Percentiles rank a stretch among this genome's conserved stretches.
Conservation (phyloP, 1,140 invertebrate species). For the Saccostrea echinata region DNA sequence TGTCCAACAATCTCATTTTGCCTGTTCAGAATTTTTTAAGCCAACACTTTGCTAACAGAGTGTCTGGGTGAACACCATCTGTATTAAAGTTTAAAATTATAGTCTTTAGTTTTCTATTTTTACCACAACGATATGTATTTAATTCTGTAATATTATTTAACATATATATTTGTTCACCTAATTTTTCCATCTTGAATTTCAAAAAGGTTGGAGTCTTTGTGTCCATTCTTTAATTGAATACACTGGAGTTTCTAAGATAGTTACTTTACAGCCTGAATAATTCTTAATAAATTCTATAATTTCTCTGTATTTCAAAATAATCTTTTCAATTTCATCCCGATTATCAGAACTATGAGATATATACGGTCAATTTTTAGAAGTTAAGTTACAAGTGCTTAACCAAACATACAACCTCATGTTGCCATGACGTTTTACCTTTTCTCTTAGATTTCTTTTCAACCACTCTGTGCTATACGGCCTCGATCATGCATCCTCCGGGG, state of each 20-base stretch:
- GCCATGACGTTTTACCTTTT: background rate
- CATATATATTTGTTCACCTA: too few relatives aligned
- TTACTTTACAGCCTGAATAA: constrained; percentile 7
- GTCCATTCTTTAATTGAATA: constrained; percentile 41
- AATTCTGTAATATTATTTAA: too few relatives aligned
- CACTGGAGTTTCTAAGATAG: constrained; percentile 3
- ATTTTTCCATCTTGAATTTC: constrained; percentile 3
- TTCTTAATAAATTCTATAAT: constrained; percentile 9
- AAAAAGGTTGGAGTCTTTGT: constrained; percentile 9
- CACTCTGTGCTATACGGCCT: too few relatives aligned
- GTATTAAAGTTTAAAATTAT: too few relatives aligned
- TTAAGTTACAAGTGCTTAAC: constrained; percentile 51
- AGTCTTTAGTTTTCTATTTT: too few relatives aligned
- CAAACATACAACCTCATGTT: constrained; percentile 49
- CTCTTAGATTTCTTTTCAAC: constrained; percentile 7
- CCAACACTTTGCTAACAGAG: too few relatives aligned
- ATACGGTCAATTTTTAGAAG: constrained; percentile 20
- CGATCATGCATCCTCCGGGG: too few relatives aligned
- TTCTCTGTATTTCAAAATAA: background rate
- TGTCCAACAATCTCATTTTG: too few relatives aligned
- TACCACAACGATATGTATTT: too few relatives aligned
- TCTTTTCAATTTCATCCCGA: constrained; percentile 14
- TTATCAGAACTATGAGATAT: background rate
- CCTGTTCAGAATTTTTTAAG: too few relatives aligned
- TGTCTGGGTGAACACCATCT: too few relatives aligned